A percentile compares a stretch with the other conserved stretches of the same genome.
These are phyloP conservation scores for Cryptus armator DNA, from an alignment of 2,888 invertebrate species.

Conservation along the genomic window DNA sequence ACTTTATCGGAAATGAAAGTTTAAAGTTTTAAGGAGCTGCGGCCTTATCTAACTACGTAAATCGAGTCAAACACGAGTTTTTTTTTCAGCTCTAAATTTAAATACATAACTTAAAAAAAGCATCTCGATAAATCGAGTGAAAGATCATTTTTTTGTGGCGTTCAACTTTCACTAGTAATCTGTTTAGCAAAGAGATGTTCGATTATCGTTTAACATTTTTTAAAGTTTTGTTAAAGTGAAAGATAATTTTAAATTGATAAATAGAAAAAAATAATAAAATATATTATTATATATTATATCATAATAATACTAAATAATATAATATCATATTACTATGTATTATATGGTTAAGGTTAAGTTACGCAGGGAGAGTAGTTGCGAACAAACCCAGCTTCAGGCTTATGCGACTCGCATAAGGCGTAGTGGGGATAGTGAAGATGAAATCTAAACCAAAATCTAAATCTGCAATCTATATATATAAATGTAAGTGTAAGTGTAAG, in stretches of 20 bases:
- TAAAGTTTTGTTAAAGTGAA: not conserved
- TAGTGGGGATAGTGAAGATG: no score
- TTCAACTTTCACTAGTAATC: not conserved
- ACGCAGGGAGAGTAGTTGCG: no score
- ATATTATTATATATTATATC: no score
- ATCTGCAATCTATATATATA: no score
- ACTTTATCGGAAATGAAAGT: conserved; percentile 19
- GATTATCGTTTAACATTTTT: not conserved
- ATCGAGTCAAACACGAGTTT: not conserved
- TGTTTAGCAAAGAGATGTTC: not conserved
- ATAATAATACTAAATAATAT: no score
- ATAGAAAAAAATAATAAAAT: no score
- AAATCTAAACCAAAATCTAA: no score
- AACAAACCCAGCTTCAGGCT: no score
- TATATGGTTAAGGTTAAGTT: no score
- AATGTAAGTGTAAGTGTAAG: no score
- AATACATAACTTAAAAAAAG: not conserved
- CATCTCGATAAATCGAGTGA: not conserved
- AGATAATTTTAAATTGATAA: not conserved
- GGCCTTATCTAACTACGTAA: not conserved
- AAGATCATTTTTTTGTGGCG: not conserved
- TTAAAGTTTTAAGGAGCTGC: not conserved
- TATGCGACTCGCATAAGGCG: no score
- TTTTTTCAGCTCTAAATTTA: not conserved
- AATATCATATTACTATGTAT: no score